Percentiles rank a stretch among this genome's conserved stretches.
These are phyloP conservation scores for Cyclopterus lumpus DNA, from an alignment of 2,797 vertebrate genomes.

Conservation along the genomic window DNA sequence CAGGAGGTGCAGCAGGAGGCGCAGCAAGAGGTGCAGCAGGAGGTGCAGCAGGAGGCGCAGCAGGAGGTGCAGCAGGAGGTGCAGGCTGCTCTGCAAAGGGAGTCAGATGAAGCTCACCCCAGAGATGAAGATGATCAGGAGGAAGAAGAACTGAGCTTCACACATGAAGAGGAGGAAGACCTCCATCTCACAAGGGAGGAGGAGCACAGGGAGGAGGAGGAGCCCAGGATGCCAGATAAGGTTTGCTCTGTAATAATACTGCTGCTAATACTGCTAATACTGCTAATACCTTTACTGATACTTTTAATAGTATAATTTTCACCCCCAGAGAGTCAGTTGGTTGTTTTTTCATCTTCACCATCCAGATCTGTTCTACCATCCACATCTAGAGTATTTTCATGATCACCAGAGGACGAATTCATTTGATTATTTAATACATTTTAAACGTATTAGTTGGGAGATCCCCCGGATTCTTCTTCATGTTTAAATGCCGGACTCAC, in stretches of 20 bases:
- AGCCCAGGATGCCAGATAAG: constrained; percentile 36
- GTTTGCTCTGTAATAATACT: constrained; percentile 37
- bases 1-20: constrained; percentile 35
- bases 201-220: constrained; percentile 40
- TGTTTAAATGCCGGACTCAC: neutral
- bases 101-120: constrained; percentile 52
- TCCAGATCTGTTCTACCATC: neutral
- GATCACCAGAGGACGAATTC: neutral
- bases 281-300: neutral
- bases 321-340: neutral
- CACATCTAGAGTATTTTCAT: neutral
- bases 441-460: neutral
- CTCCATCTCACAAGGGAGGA: constrained; percentile 49
- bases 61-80: neutral
- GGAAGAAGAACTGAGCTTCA: constrained; percentile 68
- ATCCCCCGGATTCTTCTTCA: neutral
- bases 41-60: too few relatives aligned
- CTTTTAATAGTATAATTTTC: too few relatives aligned
- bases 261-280: neutral
- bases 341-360: neutral
- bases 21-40: too few relatives aligned
- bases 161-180: constrained; percentile 56
- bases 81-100: constrained; percentile 40
- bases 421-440: neutral
- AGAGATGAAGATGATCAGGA: constrained; percentile 47